A percentile compares a stretch with the other conserved stretches of the same genome.
Conservation (phyloP, 2,888 invertebrate species). For the Callyntrura guangdongensis region DNA sequence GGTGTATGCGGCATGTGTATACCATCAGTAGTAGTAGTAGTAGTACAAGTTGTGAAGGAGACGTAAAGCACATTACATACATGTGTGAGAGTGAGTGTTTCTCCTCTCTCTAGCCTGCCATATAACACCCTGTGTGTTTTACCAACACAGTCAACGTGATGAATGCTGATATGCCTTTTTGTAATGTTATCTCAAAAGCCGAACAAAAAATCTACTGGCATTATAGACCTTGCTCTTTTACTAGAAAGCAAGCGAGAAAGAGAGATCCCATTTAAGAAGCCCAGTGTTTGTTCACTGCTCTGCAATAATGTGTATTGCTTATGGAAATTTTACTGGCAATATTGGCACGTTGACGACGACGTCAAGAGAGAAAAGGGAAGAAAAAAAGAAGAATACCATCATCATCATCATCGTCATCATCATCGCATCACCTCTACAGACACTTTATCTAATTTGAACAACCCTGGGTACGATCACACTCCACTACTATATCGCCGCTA, state of each 20-base stretch:
- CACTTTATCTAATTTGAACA: constrained; percentile 55
- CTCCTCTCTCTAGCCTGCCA: not conserved
- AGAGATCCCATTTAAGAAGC: constrained; percentile 11
- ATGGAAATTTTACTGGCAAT: constrained; percentile 52
- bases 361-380: constrained; percentile 28
- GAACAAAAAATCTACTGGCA: not conserved
- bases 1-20: not conserved
- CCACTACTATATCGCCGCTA: not conserved
- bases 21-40: not conserved
- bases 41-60: not conserved
- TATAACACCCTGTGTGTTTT: not conserved
- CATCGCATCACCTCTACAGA: constrained; percentile 46
- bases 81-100: not conserved
- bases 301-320: constrained; percentile 36
- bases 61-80: not conserved
- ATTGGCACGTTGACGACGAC: constrained; percentile 50
- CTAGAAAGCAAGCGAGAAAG: not conserved
- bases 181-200: constrained; percentile 1
- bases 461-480: not conserved
- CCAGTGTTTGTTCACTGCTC: not conserved
- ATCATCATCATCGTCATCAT: constrained; percentile 21
- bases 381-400: constrained; percentile 42
- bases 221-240: not conserved
- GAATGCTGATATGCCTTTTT: constrained; percentile 25
- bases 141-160: constrained; percentile 26